phyloP scores from a whole-genome alignment of 2,113 vertebrate genomes.

The Megaceryle torquata region DNA sequence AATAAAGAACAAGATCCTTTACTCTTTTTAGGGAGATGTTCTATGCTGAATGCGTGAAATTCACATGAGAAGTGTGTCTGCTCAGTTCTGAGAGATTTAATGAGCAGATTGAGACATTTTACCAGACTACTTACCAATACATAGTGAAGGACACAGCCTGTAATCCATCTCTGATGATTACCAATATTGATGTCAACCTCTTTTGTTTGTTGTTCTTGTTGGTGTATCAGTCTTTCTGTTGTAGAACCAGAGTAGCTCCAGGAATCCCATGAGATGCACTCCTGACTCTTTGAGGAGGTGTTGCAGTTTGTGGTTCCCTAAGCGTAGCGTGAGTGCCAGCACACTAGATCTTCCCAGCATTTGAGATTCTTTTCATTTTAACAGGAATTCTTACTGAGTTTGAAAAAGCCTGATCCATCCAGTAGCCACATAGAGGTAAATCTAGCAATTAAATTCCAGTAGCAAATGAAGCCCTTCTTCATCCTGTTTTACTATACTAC shows the following conservation, averaged over 20 bases:
- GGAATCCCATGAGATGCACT: not conserved
- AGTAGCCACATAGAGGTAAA: not conserved
- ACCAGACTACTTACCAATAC: not conserved
- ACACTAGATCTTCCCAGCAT: not conserved
- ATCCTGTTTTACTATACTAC: not conserved
- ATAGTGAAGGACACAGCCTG: not conserved
- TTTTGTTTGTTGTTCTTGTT: not conserved
- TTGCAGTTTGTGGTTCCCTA: not conserved
- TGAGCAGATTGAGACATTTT: not conserved
- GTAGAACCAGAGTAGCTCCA: not conserved
- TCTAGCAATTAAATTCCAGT: not conserved
- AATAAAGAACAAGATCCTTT: not conserved
- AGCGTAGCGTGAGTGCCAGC: not conserved
- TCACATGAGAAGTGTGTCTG: not conserved
- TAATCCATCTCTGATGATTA: not conserved
- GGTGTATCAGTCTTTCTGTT: not conserved
- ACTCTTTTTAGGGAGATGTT: not conserved
- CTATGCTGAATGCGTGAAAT: not conserved
- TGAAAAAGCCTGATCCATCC: not conserved
- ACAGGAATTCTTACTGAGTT: not conserved
- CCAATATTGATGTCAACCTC: not conserved
- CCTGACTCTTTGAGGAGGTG: not conserved
- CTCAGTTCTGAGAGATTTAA: not conserved
- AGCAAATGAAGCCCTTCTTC: not conserved
- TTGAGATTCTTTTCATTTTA: not conserved